These are phyloP conservation scores for Mythimna lalbum DNA, from an alignment of 2,888 invertebrate species.

Conservation along the genomic window DNA sequence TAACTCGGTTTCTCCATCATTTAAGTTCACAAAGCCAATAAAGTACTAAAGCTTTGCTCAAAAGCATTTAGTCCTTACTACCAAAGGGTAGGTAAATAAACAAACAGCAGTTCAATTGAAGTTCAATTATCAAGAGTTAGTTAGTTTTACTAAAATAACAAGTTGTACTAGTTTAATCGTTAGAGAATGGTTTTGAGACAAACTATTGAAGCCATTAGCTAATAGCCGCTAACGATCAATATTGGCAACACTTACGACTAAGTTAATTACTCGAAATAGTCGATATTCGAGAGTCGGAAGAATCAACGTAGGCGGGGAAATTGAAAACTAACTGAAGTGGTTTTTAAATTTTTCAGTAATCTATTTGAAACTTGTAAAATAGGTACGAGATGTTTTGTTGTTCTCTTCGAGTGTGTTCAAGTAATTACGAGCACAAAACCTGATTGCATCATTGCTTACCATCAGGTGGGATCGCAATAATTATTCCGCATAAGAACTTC, in stretches of 20 bases:
- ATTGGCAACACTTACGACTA: constrained; percentile 23
- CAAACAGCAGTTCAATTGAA: constrained; percentile 23
- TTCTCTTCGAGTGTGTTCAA: too few relatives aligned
- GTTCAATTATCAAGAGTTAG: constrained; percentile 25
- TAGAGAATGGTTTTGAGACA: constrained; percentile 16
- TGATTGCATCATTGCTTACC: too few relatives aligned
- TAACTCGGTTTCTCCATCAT: not conserved
- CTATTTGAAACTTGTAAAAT: too few relatives aligned
- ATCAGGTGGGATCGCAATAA: too few relatives aligned
- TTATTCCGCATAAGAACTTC: too few relatives aligned
- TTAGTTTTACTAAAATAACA: constrained; percentile 42
- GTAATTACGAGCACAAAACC: too few relatives aligned
- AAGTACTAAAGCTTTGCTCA: constrained; percentile 9
- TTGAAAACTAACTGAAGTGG: not conserved
- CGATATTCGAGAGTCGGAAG: constrained; percentile 6
- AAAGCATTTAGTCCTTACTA: not conserved
- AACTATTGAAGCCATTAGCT: constrained; percentile 16
- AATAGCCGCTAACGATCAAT: constrained; percentile 43
- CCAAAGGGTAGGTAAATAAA: constrained; percentile 16
- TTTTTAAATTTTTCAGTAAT: too few relatives aligned
- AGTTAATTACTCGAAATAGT: constrained; percentile 38
- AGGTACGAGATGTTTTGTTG: too few relatives aligned
- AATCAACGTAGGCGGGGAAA: not conserved
- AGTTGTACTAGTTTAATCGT: constrained; percentile 17
- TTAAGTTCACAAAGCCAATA: constrained; percentile 4